These are phyloP conservation scores for Typhlichthys eigenmanni DNA, from an alignment of 2,797 vertebrate genomes.

Conservation along the genomic window DNA sequence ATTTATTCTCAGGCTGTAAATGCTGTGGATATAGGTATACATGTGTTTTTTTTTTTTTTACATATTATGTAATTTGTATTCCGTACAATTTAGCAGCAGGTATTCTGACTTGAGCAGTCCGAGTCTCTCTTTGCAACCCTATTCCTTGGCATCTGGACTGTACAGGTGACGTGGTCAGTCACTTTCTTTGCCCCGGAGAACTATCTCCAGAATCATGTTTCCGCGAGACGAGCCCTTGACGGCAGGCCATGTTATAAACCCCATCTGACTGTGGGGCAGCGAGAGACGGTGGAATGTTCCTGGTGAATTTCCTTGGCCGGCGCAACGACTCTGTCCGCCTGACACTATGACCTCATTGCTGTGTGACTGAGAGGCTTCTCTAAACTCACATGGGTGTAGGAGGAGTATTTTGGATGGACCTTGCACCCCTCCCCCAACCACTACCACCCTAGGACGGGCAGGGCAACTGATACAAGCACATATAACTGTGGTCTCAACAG, in stretches of 20 bases:
- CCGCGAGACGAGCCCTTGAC: constrained; percentile 36
- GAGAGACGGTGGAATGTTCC: constrained; percentile 61
- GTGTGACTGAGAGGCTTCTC: constrained; percentile 67
- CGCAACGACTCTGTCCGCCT: constrained; percentile 42
- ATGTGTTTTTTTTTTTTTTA: no score
- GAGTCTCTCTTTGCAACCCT: not conserved
- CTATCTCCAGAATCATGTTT: constrained; percentile 55
- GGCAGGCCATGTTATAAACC: constrained; percentile 56
- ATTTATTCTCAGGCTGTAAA: no score
- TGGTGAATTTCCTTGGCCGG: constrained; percentile 52
- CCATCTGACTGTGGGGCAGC: constrained; percentile 26
- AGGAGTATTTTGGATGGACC: constrained; percentile 67
- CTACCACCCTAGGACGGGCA: constrained; percentile 54
- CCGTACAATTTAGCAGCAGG: no score
- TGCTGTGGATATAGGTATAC: no score
- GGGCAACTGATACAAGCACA: constrained; percentile 56
- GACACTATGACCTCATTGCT: constrained; percentile 74
- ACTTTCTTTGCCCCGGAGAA: constrained; percentile 47
- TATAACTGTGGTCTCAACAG: constrained; percentile 36
- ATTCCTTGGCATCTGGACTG: constrained; percentile 23
- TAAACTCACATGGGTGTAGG: constrained; percentile 69
- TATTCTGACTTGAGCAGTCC: no score
- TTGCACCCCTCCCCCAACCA: constrained; percentile 38
- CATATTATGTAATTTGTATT: no score
- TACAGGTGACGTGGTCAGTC: constrained; percentile 20